These are phyloP conservation scores for Lepisosteus oculatus DNA, from an alignment of 2,113 vertebrate species.

Conservation along the genomic window DNA sequence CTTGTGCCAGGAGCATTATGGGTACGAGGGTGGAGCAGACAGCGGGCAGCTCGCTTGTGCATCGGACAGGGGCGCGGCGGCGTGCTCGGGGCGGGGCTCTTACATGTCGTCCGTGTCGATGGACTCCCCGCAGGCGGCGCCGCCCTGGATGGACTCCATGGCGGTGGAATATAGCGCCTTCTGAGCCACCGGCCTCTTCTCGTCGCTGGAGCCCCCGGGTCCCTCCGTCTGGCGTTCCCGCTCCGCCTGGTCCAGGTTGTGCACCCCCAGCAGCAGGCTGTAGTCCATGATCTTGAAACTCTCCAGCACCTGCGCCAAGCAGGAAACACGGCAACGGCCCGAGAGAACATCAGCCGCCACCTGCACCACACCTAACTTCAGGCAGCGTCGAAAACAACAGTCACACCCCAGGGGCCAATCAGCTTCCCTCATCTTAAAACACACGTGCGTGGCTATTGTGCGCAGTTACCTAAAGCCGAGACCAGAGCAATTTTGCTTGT, in stretches of 20 bases:
- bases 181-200: slow-evolving; percentile 89
- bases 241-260: slow-evolving; percentile 93
- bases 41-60: too few relatives aligned
- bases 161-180: slow-evolving; percentile 96
- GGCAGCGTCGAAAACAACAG: too few relatives aligned
- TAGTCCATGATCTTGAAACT: slow-evolving; percentile 99
- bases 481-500: too few relatives aligned
- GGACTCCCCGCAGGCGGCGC: slow-evolving; percentile 82
- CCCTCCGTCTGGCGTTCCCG: slow-evolving; percentile 83
- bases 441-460: too few relatives aligned
- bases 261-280: slow-evolving; percentile 91
- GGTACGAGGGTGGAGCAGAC: too few relatives aligned
- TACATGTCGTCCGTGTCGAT: slow-evolving; percentile 94
- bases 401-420: too few relatives aligned
- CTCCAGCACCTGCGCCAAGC: slow-evolving; percentile 81
- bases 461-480: too few relatives aligned
- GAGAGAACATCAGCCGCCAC: too few relatives aligned
- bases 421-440: too few relatives aligned
- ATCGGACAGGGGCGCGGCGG: neutral
- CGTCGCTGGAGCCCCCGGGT: slow-evolving; percentile 75
- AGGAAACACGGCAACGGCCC: neutral
- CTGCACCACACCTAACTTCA: too few relatives aligned
- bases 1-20: too few relatives aligned
- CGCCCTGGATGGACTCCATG: slow-evolving; percentile 98
- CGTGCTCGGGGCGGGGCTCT: slow-evolving; percentile 41